phyloP scores from a whole-genome alignment of 2,113 vertebrate species.

The Coptodon bakossiorum region DNA sequence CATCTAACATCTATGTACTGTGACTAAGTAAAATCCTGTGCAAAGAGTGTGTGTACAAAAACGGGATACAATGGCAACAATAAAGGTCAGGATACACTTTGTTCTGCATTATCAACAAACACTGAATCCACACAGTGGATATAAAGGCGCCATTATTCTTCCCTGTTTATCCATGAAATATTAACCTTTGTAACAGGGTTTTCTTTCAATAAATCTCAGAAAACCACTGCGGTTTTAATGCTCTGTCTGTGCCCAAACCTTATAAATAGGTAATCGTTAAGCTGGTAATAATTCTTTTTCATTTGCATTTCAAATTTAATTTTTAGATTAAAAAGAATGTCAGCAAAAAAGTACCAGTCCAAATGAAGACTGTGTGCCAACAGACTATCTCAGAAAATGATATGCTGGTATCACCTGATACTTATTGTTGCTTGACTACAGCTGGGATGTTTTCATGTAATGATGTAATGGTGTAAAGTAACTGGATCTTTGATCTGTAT shows the following conservation, averaged over 20 bases:
- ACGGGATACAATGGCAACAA: background rate
- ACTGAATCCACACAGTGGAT: background rate
- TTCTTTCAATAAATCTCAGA: background rate
- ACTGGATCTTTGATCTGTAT: background rate
- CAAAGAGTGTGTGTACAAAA: background rate
- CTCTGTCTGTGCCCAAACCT: background rate
- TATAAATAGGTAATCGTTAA: background rate
- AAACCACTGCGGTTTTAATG: background rate
- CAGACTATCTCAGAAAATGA: background rate
- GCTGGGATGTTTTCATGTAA: background rate
- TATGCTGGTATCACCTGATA: background rate
- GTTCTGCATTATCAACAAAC: background rate
- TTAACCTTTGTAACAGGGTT: background rate
- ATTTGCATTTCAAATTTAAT: background rate
- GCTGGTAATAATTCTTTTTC: background rate
- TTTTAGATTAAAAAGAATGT: background rate
- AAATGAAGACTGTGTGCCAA: background rate
- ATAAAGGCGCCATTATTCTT: background rate
- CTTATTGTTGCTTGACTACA: background rate
- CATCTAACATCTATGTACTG: background rate
- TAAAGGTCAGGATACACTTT: background rate
- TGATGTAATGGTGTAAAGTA: background rate
- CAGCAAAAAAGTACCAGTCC: background rate
- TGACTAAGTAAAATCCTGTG: background rate
- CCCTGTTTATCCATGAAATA: background rate